Evolutionary conservation across 2,797 vertebrate species (phyloP), one percentile per base, ranked within the genome.

Genomic region (Podarcis lilfordi): DNA sequence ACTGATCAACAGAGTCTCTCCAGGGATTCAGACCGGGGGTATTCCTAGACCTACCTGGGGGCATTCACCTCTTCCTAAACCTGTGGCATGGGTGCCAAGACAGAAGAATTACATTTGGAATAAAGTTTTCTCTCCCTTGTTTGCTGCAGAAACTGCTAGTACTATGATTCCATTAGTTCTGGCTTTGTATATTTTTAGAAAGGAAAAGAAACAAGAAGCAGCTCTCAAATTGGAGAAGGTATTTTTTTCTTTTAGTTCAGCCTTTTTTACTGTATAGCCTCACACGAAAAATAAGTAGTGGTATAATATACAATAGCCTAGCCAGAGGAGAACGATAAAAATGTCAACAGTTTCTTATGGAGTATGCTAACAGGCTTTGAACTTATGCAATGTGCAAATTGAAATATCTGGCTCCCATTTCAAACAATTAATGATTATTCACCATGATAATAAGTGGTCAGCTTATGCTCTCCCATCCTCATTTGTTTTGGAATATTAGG

Each of bases 401-500:
- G 86, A 89, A 86, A 87, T 80, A 87, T 66, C 77, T 64, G 86
- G 59, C 76, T 88, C 79, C 85, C 27, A 71, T 91, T 93, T 83
- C 68, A 74, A 74, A 87, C 27, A 50, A 90, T 92, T 92, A 89
- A 91, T 92, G 72, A 90, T 71, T 81, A 80, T 89, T 88, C 80
- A n/a, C 71, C 21, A 75, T 84, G 84, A 86, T 81, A 80, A 71
- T 89, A 87, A 90, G 85, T 86, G 88, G 89, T 74, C 84, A 89
- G 81, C 69, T 92, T 81, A 86, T 45, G 64, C 71, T 85, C 74
- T 89, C 80, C 84, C 74, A 81, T 89, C 79, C 79, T 91, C 64
- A 89, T 91, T 91, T 93, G 89, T 87, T 91, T 78, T 83, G 80
- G 89, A 85, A 92, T 92, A 91, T 92, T 90, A 94, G 86, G 92